phyloP scores from a whole-genome alignment of 1,140 invertebrate species.

The Lerema accius region DNA sequence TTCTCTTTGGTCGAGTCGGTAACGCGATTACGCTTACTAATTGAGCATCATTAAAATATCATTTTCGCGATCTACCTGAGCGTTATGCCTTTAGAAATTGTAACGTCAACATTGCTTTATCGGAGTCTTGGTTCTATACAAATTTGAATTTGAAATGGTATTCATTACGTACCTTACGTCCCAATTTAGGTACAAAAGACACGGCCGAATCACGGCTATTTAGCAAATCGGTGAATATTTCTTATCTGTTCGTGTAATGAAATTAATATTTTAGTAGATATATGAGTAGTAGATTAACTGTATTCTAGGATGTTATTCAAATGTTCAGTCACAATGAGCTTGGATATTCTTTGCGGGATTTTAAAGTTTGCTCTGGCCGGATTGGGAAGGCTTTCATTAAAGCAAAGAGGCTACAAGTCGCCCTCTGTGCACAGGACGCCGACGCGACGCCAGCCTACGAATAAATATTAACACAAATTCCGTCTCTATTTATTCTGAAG shows the following conservation, averaged over 20 bases:
- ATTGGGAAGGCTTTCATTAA: conserved; percentile 69
- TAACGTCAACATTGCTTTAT: neutral
- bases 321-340: conserved; percentile 8
- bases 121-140: neutral
- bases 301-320: too few species aligned
- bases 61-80: neutral
- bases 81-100: conserved; percentile 1
- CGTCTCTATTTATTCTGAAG: conserved; percentile 75
- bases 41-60: conserved; percentile 25
- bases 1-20: too few species aligned
- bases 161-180: neutral
- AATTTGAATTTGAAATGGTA: neutral
- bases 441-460: conserved; percentile 50
- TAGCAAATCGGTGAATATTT: neutral
- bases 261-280: neutral
- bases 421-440: conserved; percentile 49
- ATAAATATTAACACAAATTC: conserved; percentile 76
- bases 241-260: neutral
- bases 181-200: neutral
- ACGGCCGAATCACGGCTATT: neutral
- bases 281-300: neutral
- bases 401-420: conserved; percentile 68
- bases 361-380: conserved; percentile 66
- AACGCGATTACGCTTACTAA: conserved; percentile 2
- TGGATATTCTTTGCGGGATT: conserved; percentile 58